Evolutionary conservation across 1,140 invertebrate species (phyloP).

Genomic region (Reticulitermes speratus): DNA sequence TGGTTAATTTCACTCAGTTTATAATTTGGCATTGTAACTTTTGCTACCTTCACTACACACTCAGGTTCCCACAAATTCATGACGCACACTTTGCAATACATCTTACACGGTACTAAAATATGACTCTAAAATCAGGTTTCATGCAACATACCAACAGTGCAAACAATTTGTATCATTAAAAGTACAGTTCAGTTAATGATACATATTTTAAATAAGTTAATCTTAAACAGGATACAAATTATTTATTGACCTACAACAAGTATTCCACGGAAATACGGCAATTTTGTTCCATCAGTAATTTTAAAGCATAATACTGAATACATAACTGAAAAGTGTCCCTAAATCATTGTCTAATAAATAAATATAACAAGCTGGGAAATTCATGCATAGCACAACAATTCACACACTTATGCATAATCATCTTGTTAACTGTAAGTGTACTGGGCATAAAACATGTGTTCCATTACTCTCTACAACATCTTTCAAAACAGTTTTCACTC

Average conservation of each 20-base stretch:
- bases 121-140: too few species aligned
- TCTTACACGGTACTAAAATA: background rate
- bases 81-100: background rate
- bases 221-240: too few species aligned
- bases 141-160: too few species aligned
- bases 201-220: too few species aligned
- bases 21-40: background rate
- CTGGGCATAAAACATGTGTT: background rate
- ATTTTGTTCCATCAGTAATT: background rate
- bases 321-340: background rate
- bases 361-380: background rate
- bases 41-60: background rate
- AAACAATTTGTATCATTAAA: background rate
- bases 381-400: too few species aligned
- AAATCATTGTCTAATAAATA: background rate
- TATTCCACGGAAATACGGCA: background rate
- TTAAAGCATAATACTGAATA: background rate
- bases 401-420: background rate
- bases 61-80: background rate
- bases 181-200: too few species aligned
- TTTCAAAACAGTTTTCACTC: background rate
- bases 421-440: background rate
- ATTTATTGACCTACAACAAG: too few species aligned
- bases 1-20: too few species aligned
- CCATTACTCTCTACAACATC: background rate